Percentiles rank a stretch among this genome's conserved stretches.
Evolutionary conservation across 2,113 vertebrate genomes (phyloP).

Genomic region (Ptyas mucosa): DNA sequence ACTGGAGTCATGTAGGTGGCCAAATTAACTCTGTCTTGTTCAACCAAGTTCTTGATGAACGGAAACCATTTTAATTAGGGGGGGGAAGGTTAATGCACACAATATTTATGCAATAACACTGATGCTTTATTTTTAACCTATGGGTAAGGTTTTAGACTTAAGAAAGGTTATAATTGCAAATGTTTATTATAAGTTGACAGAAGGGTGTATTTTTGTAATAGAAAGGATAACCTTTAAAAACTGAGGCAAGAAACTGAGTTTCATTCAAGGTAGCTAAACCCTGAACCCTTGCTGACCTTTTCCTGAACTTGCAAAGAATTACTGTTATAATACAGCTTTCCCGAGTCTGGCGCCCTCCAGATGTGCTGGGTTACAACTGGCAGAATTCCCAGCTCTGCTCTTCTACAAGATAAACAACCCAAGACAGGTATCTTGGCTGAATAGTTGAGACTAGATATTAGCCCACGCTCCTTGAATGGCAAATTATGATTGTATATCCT

Average conservation of each 20-base stretch:
- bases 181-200: background rate
- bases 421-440: background rate
- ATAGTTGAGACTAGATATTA: slow-evolving; percentile 12
- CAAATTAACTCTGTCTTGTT: background rate
- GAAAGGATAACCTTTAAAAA: background rate
- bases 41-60: background rate
- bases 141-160: background rate
- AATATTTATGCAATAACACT: background rate
- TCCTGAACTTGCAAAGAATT: background rate
- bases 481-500: background rate
- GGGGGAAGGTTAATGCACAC: background rate
- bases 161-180: background rate
- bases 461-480: slow-evolving; percentile 2
- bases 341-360: background rate
- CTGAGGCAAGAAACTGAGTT: background rate
- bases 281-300: background rate
- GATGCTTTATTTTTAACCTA: background rate
- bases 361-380: background rate
- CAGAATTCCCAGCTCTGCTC: background rate
- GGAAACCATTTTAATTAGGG: background rate
- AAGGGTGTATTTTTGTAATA: background rate
- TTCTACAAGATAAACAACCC: background rate
- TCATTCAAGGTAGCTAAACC: background rate
- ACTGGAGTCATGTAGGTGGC: background rate
- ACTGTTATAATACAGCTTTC: background rate